Evolutionary conservation across 2,888 invertebrate genomes (phyloP), one percentile per base, ranked within the genome.

Genomic region (Linnaemya tessellans): DNA sequence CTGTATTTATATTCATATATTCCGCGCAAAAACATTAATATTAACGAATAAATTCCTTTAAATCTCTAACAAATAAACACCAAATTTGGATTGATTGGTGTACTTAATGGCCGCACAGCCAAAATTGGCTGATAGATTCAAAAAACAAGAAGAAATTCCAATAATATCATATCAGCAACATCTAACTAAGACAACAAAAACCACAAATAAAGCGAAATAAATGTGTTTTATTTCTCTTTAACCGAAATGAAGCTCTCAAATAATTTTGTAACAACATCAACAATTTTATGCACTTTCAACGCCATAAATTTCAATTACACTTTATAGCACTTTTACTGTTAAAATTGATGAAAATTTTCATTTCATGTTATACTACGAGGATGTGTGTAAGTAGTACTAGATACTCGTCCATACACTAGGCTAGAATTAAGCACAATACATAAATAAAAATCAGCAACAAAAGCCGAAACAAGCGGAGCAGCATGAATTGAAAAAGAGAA

Each of bases 221-320:
- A 74, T 79, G 64, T 58, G n/a, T 73, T 71, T 70, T 67, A 22
- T 56, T 58, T 67, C 56, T 58, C n/a, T 58, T 20, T 22, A 35
- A 25, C 15, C 65, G 13, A 22, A 67, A 78, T 81, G 68, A 78
- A 79, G 80, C 84, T 71, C 84, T 81, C 78, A 81, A 84, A 81
- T 81, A 74, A 81, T 84, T 84, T 84, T 84, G 68, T 75, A 79
- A 77, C 68, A 83, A 80, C 88, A 88, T 83, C 87, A 87, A 87
- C 89, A 88, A 87, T 86, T 89, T 87, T 86, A 88, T 87, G 87
- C 89, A 89, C 87, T 88, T 84, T 87, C 87, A 88, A 87, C 91
- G 88, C 90, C 88, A 91, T 90, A 90, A 90, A 90, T 90, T 90
- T 90, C 89, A 90, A 90, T 91, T 90, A 90, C 90, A 89, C 88